Evolutionary conservation across 2,113 vertebrate species (phyloP), one percentile per base, ranked within the genome.

Genomic region (Siniperca chuatsi): DNA sequence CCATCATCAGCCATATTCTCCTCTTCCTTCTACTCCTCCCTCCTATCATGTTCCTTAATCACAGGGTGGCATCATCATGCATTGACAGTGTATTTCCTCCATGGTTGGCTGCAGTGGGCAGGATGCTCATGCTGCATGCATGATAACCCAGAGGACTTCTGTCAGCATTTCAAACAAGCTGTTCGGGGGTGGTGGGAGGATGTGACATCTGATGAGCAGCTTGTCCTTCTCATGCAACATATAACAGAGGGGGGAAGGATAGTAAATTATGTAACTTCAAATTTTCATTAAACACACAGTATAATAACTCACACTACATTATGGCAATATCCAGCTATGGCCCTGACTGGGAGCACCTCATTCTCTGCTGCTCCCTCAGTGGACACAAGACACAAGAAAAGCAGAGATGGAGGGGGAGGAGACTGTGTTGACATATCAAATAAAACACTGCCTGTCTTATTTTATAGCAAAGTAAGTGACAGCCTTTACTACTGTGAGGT

Each of bases 41-140:
- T 4, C 20, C 58, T 44, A 57, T 87, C 72, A n/a, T 50, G 75
- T 25, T 21, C 20, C n/a, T 44, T 62, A 67, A 87, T 82, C 76
- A 52, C n/a, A 33, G 29, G 4, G 66, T 78, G 66, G 69, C 62
- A 72, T 80, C 78, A 71, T 55, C 25, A 1, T 58, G 70, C 40
- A 50, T 1, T 16, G 20, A 37, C 66, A 3, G 73, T 4, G 23
- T 4, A n/a, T 69, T 55, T 61, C 80, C 72, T 74, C 61, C 11
- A 0, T 83, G 73, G 69, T 35, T 83, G 15, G 52, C 48, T 42
- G 73, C 82, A 68, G 76, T 21, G 70, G 54, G 42, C 37, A 55
- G 48, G 13, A 3, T 16, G 57, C 75, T 71, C 66, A 21, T 1
- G 37, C 66, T 33, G 61, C 60, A 73, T 74, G 68, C 70, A 62